phyloP scores from a whole-genome alignment of 35 echinoderm and acorn worm species.

The Diadema setosum region DNA sequence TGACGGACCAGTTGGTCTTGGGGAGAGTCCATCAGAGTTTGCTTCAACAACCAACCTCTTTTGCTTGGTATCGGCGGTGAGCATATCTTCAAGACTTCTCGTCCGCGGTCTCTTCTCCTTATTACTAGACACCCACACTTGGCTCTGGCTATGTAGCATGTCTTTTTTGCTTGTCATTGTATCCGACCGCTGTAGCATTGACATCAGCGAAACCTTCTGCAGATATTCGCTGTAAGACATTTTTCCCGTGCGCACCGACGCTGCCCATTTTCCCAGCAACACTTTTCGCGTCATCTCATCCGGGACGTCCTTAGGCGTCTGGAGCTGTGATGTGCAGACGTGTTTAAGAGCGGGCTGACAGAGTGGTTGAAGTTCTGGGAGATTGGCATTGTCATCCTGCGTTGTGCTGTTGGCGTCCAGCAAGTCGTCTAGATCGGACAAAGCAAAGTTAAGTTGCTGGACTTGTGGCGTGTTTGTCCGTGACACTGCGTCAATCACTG shows the following conservation, averaged over 20 bases:
- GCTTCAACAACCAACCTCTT: neutral
- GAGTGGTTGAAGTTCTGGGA: constrained; percentile 37
- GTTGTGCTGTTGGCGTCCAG: neutral
- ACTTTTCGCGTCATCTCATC: constrained; percentile 59
- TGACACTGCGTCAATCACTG: constrained; percentile 21
- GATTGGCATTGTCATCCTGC: neutral
- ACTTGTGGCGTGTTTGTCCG: constrained; percentile 13
- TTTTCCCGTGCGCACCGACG: constrained; percentile 51
- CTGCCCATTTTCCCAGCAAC: constrained; percentile 31
- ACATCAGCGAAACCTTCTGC: constrained; percentile 58
- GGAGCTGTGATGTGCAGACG: neutral
- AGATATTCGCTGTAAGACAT: constrained; percentile 77
- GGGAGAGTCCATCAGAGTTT: neutral
- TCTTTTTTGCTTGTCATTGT: neutral
- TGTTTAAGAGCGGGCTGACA: neutral
- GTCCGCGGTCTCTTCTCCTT: constrained; percentile 20
- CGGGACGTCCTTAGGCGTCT: constrained; percentile 11
- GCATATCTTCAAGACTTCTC: constrained; percentile 5
- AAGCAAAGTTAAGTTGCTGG: neutral
- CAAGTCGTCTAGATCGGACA: neutral
- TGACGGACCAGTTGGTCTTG: neutral
- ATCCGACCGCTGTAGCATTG: constrained; percentile 27
- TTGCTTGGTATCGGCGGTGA: neutral
- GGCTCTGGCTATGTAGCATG: neutral
- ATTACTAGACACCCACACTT: neutral